Base-by-base conservation (phyloP, 2,113 vertebrate genomes). In the Tenebrosternarchus preto region DNA sequence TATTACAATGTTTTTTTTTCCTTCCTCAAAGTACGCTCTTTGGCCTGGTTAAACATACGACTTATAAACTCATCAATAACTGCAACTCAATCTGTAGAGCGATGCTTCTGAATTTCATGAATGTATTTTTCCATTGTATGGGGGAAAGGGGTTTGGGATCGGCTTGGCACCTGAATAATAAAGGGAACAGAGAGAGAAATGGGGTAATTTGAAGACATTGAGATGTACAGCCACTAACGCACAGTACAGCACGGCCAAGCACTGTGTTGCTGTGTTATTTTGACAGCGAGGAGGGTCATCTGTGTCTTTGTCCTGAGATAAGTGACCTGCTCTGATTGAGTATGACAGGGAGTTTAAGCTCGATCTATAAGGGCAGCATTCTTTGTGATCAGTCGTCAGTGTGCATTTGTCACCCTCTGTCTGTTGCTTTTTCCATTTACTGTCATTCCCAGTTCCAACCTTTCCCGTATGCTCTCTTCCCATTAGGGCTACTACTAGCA, bases 21-120 rank as follows among this genome's bases (percentile, higher is more conserved):
- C 1, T 9, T 82, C 84, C 29, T 55, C 73, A 85, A 73, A 87
- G 80, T 85, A 83, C 89, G 83, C 84, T 83, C 67, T 72, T 88
- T 88, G 87, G 89, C 88, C 72, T 82, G 76, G 61, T 82, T 87
- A 83, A 90, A 89, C 84, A 90, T 88, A 89, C 85, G 88, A 89
- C 86, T 87, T 89, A 87, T 86, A 91, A 93, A 90, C 85, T 89
- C 89, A 92, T 91, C 89, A 89, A 88, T 91, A 91, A 91, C 86
- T 89, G 90, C 88, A 91, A 91, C 87, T 82, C 82, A 84, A 90
- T 90, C 89, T 77, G 78, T 86, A 88, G 87, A 82, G 87, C 89
- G 85, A 85, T 84, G 86, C 89, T 90, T 89, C 86, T 90, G 88
- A 90, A 91, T 91, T 90, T 92, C 86, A 86, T 88, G 85, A 89